These are phyloP conservation scores for Trissolcus japonicus DNA, from an alignment of 2,888 invertebrate genomes.

Conservation along the genomic window DNA sequence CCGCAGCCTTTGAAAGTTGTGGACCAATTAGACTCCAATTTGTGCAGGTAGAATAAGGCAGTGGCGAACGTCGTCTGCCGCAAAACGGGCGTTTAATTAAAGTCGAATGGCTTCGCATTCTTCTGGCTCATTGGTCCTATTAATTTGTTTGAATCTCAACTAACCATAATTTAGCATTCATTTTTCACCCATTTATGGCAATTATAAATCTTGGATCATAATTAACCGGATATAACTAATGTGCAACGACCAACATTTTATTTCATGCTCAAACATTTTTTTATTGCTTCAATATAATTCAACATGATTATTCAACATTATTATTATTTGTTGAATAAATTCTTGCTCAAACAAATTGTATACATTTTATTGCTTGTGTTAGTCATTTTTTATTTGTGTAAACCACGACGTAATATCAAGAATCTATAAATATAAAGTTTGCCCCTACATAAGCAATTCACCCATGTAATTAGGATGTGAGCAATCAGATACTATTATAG, in stretches of 20 bases:
- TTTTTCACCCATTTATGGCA: background rate
- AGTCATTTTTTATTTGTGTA: too few relatives aligned
- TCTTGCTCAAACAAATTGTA: background rate
- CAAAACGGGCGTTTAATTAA: constrained; percentile 69
- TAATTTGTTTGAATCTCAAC: constrained; percentile 50
- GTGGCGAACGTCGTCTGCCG: constrained; percentile 58
- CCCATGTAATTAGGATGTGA: constrained; percentile 56
- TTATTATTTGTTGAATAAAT: constrained; percentile 2
- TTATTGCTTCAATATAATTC: too few relatives aligned
- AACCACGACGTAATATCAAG: too few relatives aligned
- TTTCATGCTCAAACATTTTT: background rate
- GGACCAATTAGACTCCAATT: constrained; percentile 69
- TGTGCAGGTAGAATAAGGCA: constrained; percentile 62
- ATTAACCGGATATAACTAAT: too few relatives aligned
- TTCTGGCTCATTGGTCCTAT: constrained; percentile 55
- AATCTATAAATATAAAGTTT: constrained; percentile 18
- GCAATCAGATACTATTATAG: constrained; percentile 55
- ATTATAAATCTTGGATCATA: too few relatives aligned
- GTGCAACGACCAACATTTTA: too few relatives aligned
- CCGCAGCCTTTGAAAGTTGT: constrained; percentile 65
- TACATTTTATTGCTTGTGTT: background rate
- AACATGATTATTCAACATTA: too few relatives aligned
- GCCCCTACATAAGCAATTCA: constrained; percentile 37
- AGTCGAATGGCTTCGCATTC: constrained; percentile 62
- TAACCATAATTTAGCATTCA: constrained; percentile 34